Evolutionary conservation across 2,888 invertebrate genomes (phyloP).

Genomic region (Helleia helle): DNA sequence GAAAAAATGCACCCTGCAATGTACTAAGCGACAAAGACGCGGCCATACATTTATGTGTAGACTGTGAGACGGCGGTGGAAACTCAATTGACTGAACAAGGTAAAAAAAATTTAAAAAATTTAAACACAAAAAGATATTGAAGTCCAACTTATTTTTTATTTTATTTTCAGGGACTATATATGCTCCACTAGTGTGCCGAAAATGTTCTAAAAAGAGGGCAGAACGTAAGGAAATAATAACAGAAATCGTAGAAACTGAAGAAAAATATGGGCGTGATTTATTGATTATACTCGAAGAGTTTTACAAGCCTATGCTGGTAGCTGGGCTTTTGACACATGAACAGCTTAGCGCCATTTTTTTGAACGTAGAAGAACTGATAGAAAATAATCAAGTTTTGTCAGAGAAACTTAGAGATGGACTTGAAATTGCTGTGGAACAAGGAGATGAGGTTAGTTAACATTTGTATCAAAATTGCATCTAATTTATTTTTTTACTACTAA

Average conservation of each 20-base stretch:
- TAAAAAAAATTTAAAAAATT: conserved; percentile 18
- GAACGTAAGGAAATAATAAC: conserved; percentile 95
- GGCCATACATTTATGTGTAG: conserved; percentile 84
- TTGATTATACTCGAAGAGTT: conserved; percentile 95
- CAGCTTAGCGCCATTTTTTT: conserved; percentile 94
- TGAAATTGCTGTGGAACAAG: conserved; percentile 87
- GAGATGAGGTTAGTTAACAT: conserved; percentile 73
- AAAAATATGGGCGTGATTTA: conserved; percentile 94
- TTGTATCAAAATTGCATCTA: not conserved
- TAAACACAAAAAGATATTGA: conserved; percentile 1
- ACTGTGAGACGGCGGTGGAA: conserved; percentile 88
- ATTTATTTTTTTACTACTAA: conserved; percentile 1
- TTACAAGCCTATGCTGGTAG: conserved; percentile 93
- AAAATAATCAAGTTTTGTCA: conserved; percentile 89
- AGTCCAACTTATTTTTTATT: not conserved
- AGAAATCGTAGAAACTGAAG: conserved; percentile 96
- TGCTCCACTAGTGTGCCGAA: conserved; percentile 87
- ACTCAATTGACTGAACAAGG: conserved; percentile 81
- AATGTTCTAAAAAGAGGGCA: conserved; percentile 89
- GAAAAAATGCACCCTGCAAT: conserved; percentile 64
- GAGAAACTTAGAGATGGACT: conserved; percentile 90
- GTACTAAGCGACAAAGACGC: conserved; percentile 70
- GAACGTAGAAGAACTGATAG: conserved; percentile 92
- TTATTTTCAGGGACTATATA: conserved; percentile 76
- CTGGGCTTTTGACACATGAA: conserved; percentile 91